Percentiles rank a stretch among this genome's conserved stretches.
These are phyloP conservation scores for Drosophila dives DNA, from an alignment of 2,888 invertebrate genomes.

Conservation along the genomic window DNA sequence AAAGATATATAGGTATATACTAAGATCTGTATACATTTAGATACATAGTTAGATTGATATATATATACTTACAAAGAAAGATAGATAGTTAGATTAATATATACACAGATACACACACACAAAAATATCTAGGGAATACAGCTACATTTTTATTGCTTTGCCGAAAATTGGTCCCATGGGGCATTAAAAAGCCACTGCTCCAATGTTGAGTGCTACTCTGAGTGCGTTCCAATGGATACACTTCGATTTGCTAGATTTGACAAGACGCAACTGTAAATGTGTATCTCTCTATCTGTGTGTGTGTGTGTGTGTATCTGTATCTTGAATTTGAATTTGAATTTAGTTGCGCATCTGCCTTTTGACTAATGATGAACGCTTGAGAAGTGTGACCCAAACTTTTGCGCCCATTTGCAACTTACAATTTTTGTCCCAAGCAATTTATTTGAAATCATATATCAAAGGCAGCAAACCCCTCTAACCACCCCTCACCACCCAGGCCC, in stretches of 20 bases:
- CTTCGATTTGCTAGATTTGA: conserved; percentile 77
- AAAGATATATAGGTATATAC: not conserved
- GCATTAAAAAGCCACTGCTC: conserved; percentile 43
- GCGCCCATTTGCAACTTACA: conserved; percentile 63
- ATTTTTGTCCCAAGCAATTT: conserved; percentile 66
- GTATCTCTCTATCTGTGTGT: conserved; percentile 18
- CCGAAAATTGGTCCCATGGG: conserved; percentile 76
- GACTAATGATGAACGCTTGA: conserved; percentile 65
- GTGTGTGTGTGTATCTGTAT: conserved; percentile 13
- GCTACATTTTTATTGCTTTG: conserved; percentile 50
- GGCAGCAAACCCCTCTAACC: conserved; percentile 18
- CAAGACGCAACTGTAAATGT: conserved; percentile 45
- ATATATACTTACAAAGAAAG: conserved; percentile 3
- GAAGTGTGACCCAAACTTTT: conserved; percentile 72
- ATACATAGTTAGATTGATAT: too few relatives aligned
- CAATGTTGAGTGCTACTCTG: conserved; percentile 7
- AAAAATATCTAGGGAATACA: not conserved
- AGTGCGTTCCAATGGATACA: conserved; percentile 70
- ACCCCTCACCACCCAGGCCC: not conserved
- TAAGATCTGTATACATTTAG: too few relatives aligned
- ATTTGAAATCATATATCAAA: conserved; percentile 83
- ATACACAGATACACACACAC: conserved; percentile 8
- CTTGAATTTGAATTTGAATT: conserved; percentile 60
- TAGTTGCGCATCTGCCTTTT: conserved; percentile 57
- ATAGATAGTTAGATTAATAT: conserved; percentile 3